phyloP scores from a whole-genome alignment of 2,888 invertebrate species.

The Leptura quadrifasciata region DNA sequence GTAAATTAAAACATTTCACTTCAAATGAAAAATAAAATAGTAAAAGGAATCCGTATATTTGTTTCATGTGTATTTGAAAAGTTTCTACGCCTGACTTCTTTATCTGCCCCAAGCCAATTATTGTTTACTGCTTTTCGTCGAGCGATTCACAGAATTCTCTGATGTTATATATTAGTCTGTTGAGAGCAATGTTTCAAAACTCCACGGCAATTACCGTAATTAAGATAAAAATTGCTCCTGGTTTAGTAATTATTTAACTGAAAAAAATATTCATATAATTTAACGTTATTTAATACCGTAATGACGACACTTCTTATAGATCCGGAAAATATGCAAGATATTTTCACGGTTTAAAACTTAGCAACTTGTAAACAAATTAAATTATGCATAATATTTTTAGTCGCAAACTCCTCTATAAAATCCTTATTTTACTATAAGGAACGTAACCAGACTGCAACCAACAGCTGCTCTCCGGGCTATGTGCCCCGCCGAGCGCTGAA shows the following conservation, averaged over 20 bases:
- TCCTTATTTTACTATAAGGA: too few species aligned
- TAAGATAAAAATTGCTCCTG: slow-evolving; percentile 26
- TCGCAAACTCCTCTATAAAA: too few species aligned
- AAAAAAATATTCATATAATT: slow-evolving; percentile 1
- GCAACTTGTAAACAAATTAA: too few species aligned
- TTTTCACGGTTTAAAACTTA: too few species aligned
- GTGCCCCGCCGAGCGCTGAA: too few species aligned
- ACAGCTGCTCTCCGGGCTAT: too few species aligned
- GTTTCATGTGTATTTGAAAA: slow-evolving; percentile 19
- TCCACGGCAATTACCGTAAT: slow-evolving; percentile 17
- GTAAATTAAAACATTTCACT: neutral
- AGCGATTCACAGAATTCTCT: slow-evolving; percentile 13
- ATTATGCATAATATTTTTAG: too few species aligned
- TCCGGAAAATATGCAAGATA: too few species aligned
- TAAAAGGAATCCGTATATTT: neutral
- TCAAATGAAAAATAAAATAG: neutral
- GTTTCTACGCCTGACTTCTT: slow-evolving; percentile 17
- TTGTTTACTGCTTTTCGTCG: slow-evolving; percentile 18
- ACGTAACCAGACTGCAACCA: too few species aligned
- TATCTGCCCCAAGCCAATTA: slow-evolving; percentile 18
- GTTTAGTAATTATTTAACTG: slow-evolving; percentile 16
- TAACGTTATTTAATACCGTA: too few species aligned
- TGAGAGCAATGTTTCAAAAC: slow-evolving; percentile 31
- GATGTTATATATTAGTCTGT: slow-evolving; percentile 23
- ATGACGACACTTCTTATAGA: too few species aligned